phyloP scores from a whole-genome alignment of 2,797 vertebrate genomes.

The Crax fasciolata region DNA sequence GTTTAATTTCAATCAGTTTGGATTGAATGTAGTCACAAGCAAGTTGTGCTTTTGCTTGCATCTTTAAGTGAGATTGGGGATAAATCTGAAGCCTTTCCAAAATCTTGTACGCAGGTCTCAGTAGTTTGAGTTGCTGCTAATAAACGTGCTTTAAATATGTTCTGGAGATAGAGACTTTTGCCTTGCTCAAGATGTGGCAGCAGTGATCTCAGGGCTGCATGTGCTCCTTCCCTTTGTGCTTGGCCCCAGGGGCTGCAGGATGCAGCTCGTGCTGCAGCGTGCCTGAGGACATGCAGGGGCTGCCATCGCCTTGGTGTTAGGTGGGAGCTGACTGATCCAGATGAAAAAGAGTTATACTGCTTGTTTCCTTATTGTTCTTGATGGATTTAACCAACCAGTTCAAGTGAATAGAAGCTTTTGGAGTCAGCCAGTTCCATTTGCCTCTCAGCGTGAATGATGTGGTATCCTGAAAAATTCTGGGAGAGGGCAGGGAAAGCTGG shows the following conservation, averaged over 20 bases:
- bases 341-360: not conserved
- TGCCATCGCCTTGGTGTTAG: not conserved
- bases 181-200: not conserved
- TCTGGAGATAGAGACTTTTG: not conserved
- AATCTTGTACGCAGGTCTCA: not conserved
- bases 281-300: not conserved
- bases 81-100: not conserved
- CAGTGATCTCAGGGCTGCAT: not conserved
- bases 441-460: not conserved
- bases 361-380: not conserved
- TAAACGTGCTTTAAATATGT: not conserved
- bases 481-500: not conserved
- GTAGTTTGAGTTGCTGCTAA: not conserved
- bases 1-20: not conserved
- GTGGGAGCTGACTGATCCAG: not conserved
- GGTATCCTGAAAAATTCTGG: not conserved
- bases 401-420: not conserved
- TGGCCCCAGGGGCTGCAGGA: not conserved
- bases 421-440: not conserved
- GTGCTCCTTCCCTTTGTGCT: not conserved
- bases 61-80: not conserved
- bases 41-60: not conserved
- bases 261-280: not conserved
- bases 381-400: not conserved
- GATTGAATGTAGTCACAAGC: not conserved